Evolutionary conservation across 2,797 vertebrate genomes (phyloP).

Genomic region (Pogoniulus pusillus): DNA sequence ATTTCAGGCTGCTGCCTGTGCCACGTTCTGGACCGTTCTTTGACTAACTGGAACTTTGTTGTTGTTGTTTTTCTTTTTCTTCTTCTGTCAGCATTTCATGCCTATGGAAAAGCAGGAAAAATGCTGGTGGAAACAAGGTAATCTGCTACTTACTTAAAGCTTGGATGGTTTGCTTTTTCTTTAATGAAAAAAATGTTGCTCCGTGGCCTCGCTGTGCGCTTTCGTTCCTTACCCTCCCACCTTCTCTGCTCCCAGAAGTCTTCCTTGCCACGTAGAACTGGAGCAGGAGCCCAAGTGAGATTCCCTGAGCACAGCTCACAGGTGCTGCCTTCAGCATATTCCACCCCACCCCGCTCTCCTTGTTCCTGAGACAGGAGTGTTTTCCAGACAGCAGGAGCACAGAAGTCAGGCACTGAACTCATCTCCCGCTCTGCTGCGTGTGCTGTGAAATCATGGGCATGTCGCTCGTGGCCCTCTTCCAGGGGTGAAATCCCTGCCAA

Average conservation of each 20-base stretch:
- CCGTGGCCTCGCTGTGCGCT: not conserved
- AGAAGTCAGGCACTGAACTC: not conserved
- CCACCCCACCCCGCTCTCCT: not conserved
- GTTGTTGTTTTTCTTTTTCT: not conserved
- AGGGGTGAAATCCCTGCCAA: not conserved
- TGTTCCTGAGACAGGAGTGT: fast-evolving
- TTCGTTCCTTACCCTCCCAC: not conserved
- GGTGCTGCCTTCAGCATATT: not conserved
- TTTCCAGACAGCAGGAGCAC: not conserved
- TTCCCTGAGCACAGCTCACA: not conserved
- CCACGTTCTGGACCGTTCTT: not conserved
- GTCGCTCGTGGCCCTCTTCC: not conserved
- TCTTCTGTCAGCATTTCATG: conserved; percentile 86
- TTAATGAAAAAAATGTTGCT: not conserved
- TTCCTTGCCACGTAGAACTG: not conserved
- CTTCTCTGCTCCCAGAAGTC: not conserved
- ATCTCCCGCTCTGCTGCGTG: not conserved
- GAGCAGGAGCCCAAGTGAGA: not conserved
- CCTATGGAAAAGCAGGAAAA: conserved; percentile 95
- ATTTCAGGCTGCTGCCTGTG: not conserved
- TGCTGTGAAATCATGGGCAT: not conserved
- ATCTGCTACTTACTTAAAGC: not conserved
- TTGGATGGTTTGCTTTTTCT: not conserved
- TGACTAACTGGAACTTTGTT: not conserved
- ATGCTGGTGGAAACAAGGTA: conserved; percentile 94